Evolutionary conservation across 2,888 invertebrate genomes (phyloP).

Genomic region (Tetramorium bicarinatum): DNA sequence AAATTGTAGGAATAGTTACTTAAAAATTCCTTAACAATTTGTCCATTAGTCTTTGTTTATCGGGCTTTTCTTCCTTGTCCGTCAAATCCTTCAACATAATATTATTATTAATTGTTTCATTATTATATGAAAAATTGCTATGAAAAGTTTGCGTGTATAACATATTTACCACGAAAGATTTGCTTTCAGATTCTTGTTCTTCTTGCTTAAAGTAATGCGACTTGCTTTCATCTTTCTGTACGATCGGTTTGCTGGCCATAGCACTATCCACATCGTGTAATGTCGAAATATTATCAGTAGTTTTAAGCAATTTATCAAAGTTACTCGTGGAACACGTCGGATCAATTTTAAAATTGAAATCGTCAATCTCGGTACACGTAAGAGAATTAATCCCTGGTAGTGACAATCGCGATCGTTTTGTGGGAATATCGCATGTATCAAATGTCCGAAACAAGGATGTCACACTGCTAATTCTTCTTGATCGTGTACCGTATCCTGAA

Average conservation of each 20-base stretch:
- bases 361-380: background rate
- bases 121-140: slow-evolving; percentile 18
- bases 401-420: slow-evolving; percentile 40
- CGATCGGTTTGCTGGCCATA: background rate
- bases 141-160: background rate
- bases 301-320: background rate
- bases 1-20: background rate
- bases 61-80: background rate
- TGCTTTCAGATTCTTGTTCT: background rate
- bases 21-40: slow-evolving; percentile 47
- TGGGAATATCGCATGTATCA: slow-evolving; percentile 26
- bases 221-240: background rate
- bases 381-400: background rate
- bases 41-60: slow-evolving; percentile 43
- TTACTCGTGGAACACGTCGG: background rate
- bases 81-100: slow-evolving; percentile 8
- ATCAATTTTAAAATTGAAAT: slow-evolving; percentile 21
- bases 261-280: background rate
- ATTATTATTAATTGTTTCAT: slow-evolving; percentile 6
- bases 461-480: background rate
- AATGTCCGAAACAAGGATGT: background rate
- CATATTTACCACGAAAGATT: background rate
- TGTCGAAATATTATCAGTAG: background rate
- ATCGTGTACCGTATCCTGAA: slow-evolving; percentile 25
- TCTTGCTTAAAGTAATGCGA: slow-evolving; percentile 32